Evolutionary conservation across 2,113 vertebrate genomes (phyloP).

Genomic region (Ciconia maguari): DNA sequence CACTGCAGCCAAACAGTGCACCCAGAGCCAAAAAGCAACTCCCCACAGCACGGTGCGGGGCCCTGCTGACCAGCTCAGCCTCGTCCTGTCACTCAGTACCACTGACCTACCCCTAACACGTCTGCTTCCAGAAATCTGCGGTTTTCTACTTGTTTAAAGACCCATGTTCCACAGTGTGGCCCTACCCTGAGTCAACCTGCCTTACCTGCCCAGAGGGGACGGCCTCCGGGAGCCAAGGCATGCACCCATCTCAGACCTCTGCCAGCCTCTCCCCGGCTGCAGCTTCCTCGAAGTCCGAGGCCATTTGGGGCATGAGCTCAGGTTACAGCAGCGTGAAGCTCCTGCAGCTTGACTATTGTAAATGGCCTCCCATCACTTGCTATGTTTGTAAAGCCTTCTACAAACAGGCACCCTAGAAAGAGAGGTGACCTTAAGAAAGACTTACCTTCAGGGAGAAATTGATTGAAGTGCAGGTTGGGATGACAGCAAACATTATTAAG

Average conservation of each 20-base stretch:
- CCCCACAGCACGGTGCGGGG: accelerated
- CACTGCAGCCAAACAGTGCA: accelerated
- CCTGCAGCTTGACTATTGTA: not conserved
- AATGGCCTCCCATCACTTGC: not conserved
- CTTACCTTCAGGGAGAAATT: not conserved
- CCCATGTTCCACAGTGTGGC: not conserved
- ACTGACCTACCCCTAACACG: not conserved
- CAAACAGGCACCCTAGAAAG: not conserved
- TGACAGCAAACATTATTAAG: not conserved
- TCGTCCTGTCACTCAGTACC: not conserved
- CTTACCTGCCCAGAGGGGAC: not conserved
- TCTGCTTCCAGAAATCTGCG: not conserved
- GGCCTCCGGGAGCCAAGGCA: not conserved
- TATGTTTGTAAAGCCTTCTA: not conserved
- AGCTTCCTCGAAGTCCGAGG: not conserved
- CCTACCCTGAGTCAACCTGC: too few relatives aligned
- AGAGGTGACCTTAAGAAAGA: not conserved
- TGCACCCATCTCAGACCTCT: accelerated
- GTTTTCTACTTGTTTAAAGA: not conserved
- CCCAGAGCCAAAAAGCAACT: not conserved
- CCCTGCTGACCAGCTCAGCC: not conserved
- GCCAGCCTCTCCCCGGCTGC: not conserved
- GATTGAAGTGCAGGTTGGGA: not conserved
- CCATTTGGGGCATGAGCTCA: not conserved
- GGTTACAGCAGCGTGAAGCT: not conserved